These are phyloP conservation scores for Ceratina japonica DNA, from an alignment of 1,140 invertebrate genomes.

Conservation along the genomic window DNA sequence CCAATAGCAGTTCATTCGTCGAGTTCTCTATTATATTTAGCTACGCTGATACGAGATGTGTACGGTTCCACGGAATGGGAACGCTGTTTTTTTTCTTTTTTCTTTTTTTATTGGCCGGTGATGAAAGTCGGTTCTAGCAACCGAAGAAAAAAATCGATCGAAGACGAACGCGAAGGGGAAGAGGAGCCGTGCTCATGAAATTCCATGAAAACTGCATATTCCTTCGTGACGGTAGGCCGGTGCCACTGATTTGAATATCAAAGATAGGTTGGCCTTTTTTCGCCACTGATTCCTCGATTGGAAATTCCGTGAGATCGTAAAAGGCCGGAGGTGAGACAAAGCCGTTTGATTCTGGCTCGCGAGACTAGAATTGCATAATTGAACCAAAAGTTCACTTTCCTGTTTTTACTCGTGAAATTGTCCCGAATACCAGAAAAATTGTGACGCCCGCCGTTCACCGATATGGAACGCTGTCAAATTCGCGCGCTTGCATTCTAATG, in stretches of 20 bases:
- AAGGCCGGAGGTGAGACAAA: conserved; percentile 9
- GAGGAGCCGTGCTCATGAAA: neutral
- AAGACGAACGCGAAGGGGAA: neutral
- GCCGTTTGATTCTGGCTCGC: conserved; percentile 4
- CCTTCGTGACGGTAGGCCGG: conserved; percentile 19
- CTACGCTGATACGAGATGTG: too few species aligned
- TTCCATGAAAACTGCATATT: conserved; percentile 23
- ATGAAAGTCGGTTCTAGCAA: neutral
- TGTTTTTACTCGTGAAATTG: too few species aligned
- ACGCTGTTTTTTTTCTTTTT: too few species aligned
- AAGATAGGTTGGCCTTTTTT: conserved; percentile 18
- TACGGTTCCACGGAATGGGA: too few species aligned
- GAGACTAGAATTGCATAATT: neutral
- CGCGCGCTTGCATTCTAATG: conserved; percentile 12
- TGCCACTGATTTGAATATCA: conserved; percentile 32
- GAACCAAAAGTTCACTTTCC: neutral
- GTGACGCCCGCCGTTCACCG: neutral
- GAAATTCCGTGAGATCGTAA: neutral
- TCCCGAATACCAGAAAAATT: too few species aligned
- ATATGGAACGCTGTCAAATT: conserved; percentile 43
- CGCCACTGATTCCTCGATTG: conserved; percentile 5
- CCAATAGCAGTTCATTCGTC: neutral
- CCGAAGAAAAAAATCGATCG: neutral
- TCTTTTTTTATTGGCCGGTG: too few species aligned
- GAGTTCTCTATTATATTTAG: neutral